Evolutionary conservation across 2,113 vertebrate species (phyloP).

Genomic region (Pipra filicauda): DNA sequence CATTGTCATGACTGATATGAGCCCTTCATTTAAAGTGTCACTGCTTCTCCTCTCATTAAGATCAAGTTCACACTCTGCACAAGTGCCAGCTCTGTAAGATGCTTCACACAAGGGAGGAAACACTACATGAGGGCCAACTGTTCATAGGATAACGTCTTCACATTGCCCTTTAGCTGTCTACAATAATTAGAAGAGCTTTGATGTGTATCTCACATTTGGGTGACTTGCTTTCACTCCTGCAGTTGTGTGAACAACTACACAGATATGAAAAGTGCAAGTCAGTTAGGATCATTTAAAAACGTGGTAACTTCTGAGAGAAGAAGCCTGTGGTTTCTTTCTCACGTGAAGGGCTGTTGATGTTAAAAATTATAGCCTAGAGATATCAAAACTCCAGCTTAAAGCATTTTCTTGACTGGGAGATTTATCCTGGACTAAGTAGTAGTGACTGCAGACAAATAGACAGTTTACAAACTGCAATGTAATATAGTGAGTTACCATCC

Average conservation of each 20-base stretch:
- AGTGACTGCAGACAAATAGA: neutral
- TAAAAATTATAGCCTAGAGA: neutral
- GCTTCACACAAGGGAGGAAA: neutral
- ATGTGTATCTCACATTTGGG: neutral
- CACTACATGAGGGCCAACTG: conserved; percentile 29
- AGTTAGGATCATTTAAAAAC: neutral
- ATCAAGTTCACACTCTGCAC: conserved; percentile 10
- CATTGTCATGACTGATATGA: neutral
- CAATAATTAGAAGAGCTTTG: conserved; percentile 16
- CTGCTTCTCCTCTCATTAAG: conserved; percentile 31
- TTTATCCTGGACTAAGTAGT: neutral
- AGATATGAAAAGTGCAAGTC: neutral
- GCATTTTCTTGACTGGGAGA: neutral
- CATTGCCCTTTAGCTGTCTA: neutral
- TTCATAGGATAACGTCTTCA: neutral
- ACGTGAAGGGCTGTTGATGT: neutral
- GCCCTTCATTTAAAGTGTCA: neutral
- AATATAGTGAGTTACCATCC: neutral
- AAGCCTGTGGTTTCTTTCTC: neutral
- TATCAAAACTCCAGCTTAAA: neutral
- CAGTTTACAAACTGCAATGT: neutral
- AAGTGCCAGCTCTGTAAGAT: conserved; percentile 6
- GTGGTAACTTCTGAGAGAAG: neutral
- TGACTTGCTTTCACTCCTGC: neutral
- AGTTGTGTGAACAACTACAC: neutral